Conservation (phyloP, 2,888 invertebrate species). For the Drosophila meridiana region DNA sequence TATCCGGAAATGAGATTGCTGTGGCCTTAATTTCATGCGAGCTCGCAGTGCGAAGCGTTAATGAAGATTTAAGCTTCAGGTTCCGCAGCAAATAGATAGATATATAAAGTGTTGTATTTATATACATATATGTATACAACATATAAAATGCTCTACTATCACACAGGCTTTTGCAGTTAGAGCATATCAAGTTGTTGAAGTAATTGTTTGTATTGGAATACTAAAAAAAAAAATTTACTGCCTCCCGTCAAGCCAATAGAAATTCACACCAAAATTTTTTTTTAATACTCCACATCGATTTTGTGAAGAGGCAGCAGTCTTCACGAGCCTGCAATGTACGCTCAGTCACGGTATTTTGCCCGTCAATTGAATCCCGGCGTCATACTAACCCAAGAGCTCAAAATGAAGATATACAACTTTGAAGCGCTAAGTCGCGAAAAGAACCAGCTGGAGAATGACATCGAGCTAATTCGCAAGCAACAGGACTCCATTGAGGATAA, state of each 20-base stretch:
- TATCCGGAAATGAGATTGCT: slow-evolving; percentile 70
- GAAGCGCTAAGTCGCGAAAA: slow-evolving; percentile 39
- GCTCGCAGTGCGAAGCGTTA: slow-evolving; percentile 29
- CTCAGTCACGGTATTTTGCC: slow-evolving; percentile 30
- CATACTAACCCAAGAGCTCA: slow-evolving; percentile 51
- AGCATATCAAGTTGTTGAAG: slow-evolving; percentile 17
- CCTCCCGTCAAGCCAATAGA: slow-evolving; percentile 23
- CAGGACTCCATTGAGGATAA: slow-evolving; percentile 55
- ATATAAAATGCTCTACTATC: not conserved
- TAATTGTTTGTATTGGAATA: slow-evolving; percentile 19
- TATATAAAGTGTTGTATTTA: slow-evolving; percentile 4
- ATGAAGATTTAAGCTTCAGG: slow-evolving; percentile 43
- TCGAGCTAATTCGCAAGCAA: slow-evolving; percentile 46
- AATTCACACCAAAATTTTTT: slow-evolving; percentile 28
- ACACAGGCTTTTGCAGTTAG: slow-evolving; percentile 32
- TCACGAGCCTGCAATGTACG: slow-evolving; percentile 35
- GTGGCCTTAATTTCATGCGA: slow-evolving; percentile 62
- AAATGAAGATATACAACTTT: slow-evolving; percentile 49
- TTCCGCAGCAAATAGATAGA: not conserved
- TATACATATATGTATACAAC: not conserved
- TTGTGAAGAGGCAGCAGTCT: not conserved
- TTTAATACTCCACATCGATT: not conserved
- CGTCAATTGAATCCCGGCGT: slow-evolving; percentile 62
- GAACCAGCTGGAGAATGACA: slow-evolving; percentile 45
- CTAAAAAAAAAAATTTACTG: slow-evolving; percentile 15